Conservation (phyloP, 1,140 invertebrate species). For the Eumaeus atala region DNA sequence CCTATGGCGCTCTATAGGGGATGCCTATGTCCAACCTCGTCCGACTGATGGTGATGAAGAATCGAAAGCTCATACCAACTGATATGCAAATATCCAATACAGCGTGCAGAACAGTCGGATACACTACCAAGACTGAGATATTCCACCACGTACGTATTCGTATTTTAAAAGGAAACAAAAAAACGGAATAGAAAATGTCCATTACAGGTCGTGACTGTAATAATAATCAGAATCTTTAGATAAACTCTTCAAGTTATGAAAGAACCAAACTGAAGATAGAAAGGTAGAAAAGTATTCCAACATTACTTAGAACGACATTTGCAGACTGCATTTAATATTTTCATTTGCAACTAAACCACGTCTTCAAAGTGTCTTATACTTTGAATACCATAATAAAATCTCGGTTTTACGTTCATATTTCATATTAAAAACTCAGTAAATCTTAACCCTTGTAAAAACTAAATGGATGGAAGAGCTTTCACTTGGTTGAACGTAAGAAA, state of each 20-base stretch:
- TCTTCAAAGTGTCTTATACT: conserved; percentile 5
- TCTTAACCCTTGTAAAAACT: conserved; percentile 28
- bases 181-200: no score
- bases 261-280: background rate
- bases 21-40: no score
- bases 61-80: no score
- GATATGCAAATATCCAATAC: no score
- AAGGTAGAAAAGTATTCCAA: background rate
- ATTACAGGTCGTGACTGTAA: no score
- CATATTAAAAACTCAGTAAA: conserved; percentile 13
- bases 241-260: background rate
- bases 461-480: conserved; percentile 35
- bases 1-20: no score
- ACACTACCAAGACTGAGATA: no score
- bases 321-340: conserved; percentile 11
- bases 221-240: background rate
- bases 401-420: conserved; percentile 9
- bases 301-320: conserved; percentile 7
- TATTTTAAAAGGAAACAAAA: no score
- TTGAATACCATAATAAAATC: conserved; percentile 10
- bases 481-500: conserved; percentile 34
- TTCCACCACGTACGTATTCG: no score
- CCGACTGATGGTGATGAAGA: no score
- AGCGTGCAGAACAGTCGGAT: no score
- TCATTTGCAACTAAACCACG: conserved; percentile 9